phyloP scores from a whole-genome alignment of 2,888 invertebrate genomes.

The Agrenia bidenticulata region DNA sequence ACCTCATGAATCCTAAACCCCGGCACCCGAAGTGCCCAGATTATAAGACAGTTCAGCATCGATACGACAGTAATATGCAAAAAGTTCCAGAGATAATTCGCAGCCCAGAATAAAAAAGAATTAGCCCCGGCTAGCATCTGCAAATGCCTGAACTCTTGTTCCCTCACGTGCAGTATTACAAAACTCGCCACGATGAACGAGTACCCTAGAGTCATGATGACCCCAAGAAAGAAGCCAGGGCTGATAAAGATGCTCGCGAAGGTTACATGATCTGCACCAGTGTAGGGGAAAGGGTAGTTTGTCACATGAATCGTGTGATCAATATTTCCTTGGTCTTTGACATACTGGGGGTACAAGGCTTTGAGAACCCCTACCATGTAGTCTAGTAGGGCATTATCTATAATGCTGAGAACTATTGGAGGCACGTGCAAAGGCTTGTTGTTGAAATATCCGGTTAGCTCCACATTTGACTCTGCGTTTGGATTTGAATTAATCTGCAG shows the following conservation, averaged over 20 bases:
- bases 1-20: not conserved
- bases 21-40: not conserved
- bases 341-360: not conserved
- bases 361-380: constrained; percentile 15
- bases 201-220: constrained; percentile 15
- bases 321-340: not conserved
- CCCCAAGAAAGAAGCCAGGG: constrained; percentile 26
- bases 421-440: constrained; percentile 29
- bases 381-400: constrained; percentile 28
- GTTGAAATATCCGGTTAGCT: constrained; percentile 31
- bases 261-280: constrained; percentile 16
- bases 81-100: constrained; percentile 32
- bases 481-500: no score
- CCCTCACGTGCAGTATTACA: constrained; percentile 31
- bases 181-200: constrained; percentile 23
- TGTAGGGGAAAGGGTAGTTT: constrained; percentile 15
- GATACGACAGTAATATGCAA: constrained; percentile 20
- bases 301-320: not conserved
- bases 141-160: constrained; percentile 30
- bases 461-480: constrained; percentile 22
- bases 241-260: constrained; percentile 23
- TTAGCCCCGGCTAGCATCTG: constrained; percentile 28
- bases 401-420: constrained; percentile 17
- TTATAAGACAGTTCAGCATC: not conserved
- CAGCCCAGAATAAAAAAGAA: constrained; percentile 23